Evolutionary conservation across 2,113 vertebrate genomes (phyloP).

Genomic region (Solenodon paradoxus): DNA sequence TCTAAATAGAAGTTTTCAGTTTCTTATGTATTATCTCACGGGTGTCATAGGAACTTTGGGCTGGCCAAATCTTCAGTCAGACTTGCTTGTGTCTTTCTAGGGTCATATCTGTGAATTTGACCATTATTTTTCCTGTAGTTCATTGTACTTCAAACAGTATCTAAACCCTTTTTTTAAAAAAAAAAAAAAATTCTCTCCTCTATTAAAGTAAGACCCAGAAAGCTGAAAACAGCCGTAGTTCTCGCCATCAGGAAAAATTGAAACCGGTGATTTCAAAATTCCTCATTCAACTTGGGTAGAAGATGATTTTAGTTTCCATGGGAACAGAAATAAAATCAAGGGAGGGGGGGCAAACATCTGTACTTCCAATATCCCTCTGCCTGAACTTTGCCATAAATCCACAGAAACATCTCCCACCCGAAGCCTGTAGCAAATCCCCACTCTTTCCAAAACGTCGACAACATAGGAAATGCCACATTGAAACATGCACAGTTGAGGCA

Average conservation of each 20-base stretch:
- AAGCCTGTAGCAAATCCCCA: not conserved
- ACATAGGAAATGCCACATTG: not conserved
- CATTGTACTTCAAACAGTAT: not conserved
- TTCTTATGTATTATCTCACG: not conserved
- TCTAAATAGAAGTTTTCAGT: not conserved
- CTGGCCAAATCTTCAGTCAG: not conserved
- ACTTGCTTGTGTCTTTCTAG: not conserved
- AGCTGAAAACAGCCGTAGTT: conserved; percentile 27
- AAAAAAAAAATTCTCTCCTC: not conserved
- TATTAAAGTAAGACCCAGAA: conserved; percentile 26
- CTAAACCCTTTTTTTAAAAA: not conserved
- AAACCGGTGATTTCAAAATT: conserved; percentile 66
- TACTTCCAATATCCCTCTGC: not conserved
- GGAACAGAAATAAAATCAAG: conserved; percentile 59
- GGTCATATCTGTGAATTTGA: not conserved
- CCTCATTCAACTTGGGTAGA: conserved; percentile 52
- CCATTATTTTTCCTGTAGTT: not conserved
- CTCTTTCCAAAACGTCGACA: not conserved
- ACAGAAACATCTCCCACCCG: not conserved
- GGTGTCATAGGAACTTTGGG: not conserved
- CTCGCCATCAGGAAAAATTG: conserved; percentile 56
- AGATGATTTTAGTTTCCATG: conserved; percentile 64
- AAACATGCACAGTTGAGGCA: not conserved
- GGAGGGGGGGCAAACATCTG: not conserved
- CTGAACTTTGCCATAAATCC: not conserved